Evolutionary conservation across 1,140 invertebrate species (phyloP), one percentile per base, ranked within the genome.

Genomic region (Notospermus geniculatus): DNA sequence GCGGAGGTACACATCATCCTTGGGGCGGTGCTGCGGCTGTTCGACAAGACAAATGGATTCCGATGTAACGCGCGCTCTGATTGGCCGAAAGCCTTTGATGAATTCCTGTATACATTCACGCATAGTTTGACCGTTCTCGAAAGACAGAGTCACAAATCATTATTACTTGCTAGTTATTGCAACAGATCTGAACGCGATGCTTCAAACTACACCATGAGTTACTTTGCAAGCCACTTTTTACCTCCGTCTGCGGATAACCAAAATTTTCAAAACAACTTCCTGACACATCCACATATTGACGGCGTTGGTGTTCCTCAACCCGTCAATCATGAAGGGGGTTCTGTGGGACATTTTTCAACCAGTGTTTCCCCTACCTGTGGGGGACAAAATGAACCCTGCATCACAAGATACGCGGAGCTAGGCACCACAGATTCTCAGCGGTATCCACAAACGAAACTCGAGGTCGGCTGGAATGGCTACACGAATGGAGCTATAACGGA

Each of bases 41-140:
- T 7, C 32, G 15, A 36, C 32, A 36, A 36, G 32, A 36, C 32
- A 36, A 36, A 36, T 36, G 32, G 32, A 36, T 36, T 36, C 32
- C 5, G 32, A 7, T 36, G 32, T 36, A 36, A 36, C 32, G 32
- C 15, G 32, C 32, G 32, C 32, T 36, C 32, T 36, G 32, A 36
- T 36, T 36, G 32, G 32, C 15, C 15, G 32, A 36, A 36, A 15
- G 4, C 32, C 15, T 15, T 15, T 7, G 32, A 36, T 36, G 5
- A 36, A 15, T 36, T 36, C 32, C 32, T 36, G 32, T 36, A 36
- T 36, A 36, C 32, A 15, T 36, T 36, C n/a, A 50, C 25, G 46
- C 46, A 50, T 50, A 50, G n/a, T 50, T 50, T 50, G 46, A 50
- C n/a, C 46, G 25, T 19, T 36, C n/a, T 5, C 46, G 46, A 50